Evolutionary conservation across 2,888 invertebrate genomes (phyloP).

Genomic region (Sympetrum striolatum): DNA sequence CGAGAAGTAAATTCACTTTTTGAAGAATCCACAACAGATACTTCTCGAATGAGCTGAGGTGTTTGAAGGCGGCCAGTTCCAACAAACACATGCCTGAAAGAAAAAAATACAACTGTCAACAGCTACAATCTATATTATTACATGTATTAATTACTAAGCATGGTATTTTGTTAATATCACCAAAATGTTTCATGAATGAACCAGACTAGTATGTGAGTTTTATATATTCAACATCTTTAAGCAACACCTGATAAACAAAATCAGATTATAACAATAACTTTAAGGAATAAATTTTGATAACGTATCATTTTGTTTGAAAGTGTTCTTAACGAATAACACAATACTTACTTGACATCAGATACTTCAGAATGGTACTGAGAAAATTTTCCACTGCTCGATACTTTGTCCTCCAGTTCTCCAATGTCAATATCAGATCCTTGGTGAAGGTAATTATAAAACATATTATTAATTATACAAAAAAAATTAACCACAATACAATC

Average conservation of each 20-base stretch:
- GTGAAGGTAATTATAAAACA: constrained; percentile 5
- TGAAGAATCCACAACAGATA: constrained; percentile 77
- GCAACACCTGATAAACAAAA: no score
- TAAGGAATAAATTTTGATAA: no score
- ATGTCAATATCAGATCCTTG: constrained; percentile 60
- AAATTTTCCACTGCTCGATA: constrained; percentile 51
- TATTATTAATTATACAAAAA: not conserved
- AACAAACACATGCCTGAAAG: constrained; percentile 73
- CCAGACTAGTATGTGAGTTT: not conserved
- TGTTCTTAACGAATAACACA: not conserved
- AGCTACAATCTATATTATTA: not conserved
- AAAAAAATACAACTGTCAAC: not conserved
- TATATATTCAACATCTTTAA: not conserved
- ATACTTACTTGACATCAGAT: constrained; percentile 59
- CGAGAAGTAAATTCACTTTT: constrained; percentile 89
- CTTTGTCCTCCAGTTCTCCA: constrained; percentile 57
- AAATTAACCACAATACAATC: not conserved
- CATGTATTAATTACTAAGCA: not conserved
- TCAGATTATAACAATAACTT: no score
- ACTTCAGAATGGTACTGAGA: constrained; percentile 56
- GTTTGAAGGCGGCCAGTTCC: constrained; percentile 83
- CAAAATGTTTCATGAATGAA: constrained; percentile 52
- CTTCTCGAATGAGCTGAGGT: constrained; percentile 84
- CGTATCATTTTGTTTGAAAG: no score
- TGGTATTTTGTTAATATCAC: constrained; percentile 52